Evolutionary conservation across 2,888 invertebrate species (phyloP).

Genomic region (Xanthorhoe spadicearia): DNA sequence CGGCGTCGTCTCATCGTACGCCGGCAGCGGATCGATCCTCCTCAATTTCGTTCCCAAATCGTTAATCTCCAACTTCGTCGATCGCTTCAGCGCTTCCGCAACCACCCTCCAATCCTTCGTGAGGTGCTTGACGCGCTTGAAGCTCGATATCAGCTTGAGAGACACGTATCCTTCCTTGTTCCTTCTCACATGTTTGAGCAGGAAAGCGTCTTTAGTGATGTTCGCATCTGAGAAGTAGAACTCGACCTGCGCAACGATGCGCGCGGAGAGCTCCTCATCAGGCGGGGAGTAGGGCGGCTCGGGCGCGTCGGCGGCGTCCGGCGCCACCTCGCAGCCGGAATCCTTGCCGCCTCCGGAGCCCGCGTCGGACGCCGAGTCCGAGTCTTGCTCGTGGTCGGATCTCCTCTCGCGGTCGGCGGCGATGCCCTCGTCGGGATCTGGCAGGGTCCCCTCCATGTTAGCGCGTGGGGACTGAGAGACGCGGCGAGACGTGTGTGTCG

Average conservation of each 20-base stretch:
- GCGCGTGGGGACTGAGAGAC: conserved; percentile 46
- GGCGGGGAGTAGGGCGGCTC: conserved; percentile 88
- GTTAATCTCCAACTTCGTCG: conserved; percentile 94
- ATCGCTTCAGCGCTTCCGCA: conserved; percentile 92
- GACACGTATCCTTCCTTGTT: conserved; percentile 98
- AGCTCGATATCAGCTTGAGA: conserved; percentile 96
- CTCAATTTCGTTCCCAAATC: conserved; percentile 95
- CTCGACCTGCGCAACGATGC: conserved; percentile 95
- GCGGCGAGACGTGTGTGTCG: conserved; percentile 70
- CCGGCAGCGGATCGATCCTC: conserved; percentile 92
- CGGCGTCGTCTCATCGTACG: conserved; percentile 96
- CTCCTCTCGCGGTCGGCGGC: conserved; percentile 78
- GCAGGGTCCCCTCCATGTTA: conserved; percentile 75
- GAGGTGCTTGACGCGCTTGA: conserved; percentile 96
- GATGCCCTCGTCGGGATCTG: conserved; percentile 77
- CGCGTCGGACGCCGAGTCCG: conserved; percentile 87
- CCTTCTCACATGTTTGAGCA: conserved; percentile 96
- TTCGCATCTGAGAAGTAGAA: conserved; percentile 98
- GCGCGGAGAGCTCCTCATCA: conserved; percentile 90
- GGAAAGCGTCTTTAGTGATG: conserved; percentile 97
- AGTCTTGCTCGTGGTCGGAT: conserved; percentile 87
- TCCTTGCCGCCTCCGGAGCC: conserved; percentile 87
- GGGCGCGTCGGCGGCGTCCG: conserved; percentile 78
- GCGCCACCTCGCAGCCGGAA: conserved; percentile 87
- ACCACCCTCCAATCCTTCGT: conserved; percentile 98